These are phyloP conservation scores for Macroteleia sp. DNA, from an alignment of 2,888 invertebrate genomes.

Conservation along the genomic window DNA sequence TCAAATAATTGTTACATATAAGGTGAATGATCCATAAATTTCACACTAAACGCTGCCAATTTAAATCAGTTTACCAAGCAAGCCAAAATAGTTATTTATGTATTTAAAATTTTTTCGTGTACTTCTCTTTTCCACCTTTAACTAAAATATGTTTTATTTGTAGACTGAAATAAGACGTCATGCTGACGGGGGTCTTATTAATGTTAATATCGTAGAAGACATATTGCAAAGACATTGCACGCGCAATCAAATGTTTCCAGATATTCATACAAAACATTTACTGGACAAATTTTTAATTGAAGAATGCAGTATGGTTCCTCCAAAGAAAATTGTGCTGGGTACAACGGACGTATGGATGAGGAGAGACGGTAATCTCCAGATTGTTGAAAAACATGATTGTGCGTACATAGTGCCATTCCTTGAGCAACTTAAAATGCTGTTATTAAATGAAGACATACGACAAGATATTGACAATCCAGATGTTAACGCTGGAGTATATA, in stretches of 20 bases:
- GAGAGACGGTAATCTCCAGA: not conserved
- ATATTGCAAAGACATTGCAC: not conserved
- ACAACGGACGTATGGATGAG: not conserved
- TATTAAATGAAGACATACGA: not conserved
- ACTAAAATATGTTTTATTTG: too few species aligned
- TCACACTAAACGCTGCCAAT: too few species aligned
- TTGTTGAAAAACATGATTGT: not conserved
- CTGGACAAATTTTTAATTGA: constrained; percentile 13
- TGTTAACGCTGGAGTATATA: not conserved
- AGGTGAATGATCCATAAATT: too few species aligned
- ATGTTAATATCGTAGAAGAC: not conserved
- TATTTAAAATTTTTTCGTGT: too few species aligned
- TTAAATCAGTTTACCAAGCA: too few species aligned
- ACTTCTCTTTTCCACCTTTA: too few species aligned
- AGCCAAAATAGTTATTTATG: too few species aligned
- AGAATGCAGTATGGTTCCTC: not conserved
- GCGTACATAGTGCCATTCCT: constrained; percentile 60
- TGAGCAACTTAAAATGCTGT: not conserved
- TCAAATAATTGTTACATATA: too few species aligned
- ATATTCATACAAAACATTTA: not conserved
- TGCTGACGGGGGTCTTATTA: not conserved
- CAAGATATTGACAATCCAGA: constrained; percentile 17
- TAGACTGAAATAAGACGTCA: too few species aligned
- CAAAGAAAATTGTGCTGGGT: not conserved
- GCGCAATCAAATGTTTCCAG: not conserved